phyloP scores from a whole-genome alignment of 2,888 invertebrate species.

The Aphrophora alni region DNA sequence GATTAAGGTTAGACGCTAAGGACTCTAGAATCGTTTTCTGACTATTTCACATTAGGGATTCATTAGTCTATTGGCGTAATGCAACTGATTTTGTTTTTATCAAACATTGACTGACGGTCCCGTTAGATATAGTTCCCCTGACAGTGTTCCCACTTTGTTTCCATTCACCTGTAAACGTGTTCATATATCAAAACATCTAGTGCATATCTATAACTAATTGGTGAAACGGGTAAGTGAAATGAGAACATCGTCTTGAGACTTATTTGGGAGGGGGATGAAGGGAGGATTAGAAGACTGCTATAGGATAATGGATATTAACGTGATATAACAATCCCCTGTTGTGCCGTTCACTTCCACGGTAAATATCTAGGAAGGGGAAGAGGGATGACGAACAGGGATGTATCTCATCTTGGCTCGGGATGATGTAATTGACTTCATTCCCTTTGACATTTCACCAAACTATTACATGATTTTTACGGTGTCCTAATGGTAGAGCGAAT shows the following conservation, averaged over 20 bases:
- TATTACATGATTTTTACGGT: neutral
- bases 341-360: slow-evolving; percentile 29
- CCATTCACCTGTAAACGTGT: too few relatives aligned
- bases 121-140: too few relatives aligned
- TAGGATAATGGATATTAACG: slow-evolving; percentile 32
- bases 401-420: neutral
- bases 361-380: neutral
- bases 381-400: slow-evolving; percentile 13
- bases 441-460: neutral
- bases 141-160: too few relatives aligned
- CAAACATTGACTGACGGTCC: too few relatives aligned
- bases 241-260: too few relatives aligned
- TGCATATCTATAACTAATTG: neutral
- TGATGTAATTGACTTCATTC: neutral
- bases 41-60: neutral
- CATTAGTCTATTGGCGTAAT: too few relatives aligned
- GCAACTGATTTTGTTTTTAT: too few relatives aligned
- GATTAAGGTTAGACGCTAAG: neutral
- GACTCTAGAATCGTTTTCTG: neutral
- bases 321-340: slow-evolving; percentile 29
- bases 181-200: neutral
- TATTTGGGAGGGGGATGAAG: neutral
- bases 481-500: neutral
- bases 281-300: neutral
- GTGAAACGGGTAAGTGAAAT: too few relatives aligned